These are phyloP conservation scores for Aptenodytes patagonicus DNA, from an alignment of 2,113 vertebrate species.

Conservation along the genomic window DNA sequence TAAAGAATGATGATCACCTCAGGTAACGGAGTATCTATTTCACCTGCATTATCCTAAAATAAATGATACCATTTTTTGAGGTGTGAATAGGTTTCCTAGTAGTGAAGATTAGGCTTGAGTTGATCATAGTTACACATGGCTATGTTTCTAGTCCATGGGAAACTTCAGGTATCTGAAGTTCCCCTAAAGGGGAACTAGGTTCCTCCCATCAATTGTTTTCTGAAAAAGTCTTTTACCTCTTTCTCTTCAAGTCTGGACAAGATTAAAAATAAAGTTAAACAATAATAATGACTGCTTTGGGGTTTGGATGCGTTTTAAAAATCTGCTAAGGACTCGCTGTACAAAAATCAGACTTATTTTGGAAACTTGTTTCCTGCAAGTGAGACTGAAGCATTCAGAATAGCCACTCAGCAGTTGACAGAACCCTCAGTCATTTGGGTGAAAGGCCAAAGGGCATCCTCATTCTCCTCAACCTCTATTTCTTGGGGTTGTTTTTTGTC, in stretches of 20 bases:
- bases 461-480: neutral
- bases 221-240: neutral
- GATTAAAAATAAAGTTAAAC: neutral
- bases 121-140: neutral
- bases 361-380: neutral
- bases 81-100: neutral
- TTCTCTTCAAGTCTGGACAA: neutral
- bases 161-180: neutral
- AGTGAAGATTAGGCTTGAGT: neutral
- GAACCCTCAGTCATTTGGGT: neutral
- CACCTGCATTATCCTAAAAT: neutral
- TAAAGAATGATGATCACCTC: neutral
- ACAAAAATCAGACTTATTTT: neutral
- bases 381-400: neutral
- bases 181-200: neutral
- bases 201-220: neutral
- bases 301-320: neutral
- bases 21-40: neutral
- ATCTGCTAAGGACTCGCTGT: neutral
- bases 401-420: neutral
- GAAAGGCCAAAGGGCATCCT: neutral
- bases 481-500: neutral
- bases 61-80: neutral
- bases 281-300: neutral
- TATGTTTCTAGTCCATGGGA: neutral